Conservation (phyloP, 2,888 invertebrate species). For the Scaptomyza flava region DNA sequence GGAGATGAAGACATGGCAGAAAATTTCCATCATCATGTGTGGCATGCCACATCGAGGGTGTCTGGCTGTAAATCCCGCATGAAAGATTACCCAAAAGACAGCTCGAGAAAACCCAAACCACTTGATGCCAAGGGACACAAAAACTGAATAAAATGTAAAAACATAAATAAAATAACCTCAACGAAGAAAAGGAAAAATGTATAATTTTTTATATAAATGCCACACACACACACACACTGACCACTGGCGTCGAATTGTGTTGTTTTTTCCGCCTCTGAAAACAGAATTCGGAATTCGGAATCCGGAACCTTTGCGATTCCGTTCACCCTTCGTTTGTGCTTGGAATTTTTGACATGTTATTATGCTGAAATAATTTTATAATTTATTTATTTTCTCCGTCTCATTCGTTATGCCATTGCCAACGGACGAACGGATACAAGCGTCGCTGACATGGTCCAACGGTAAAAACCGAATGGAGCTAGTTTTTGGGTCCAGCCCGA, state of each 20-base stretch:
- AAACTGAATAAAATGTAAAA: slow-evolving; percentile 70
- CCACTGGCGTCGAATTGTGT: slow-evolving; percentile 44
- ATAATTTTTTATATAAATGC: slow-evolving; percentile 59
- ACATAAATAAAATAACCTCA: too few species aligned
- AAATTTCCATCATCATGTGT: slow-evolving; percentile 44
- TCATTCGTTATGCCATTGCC: slow-evolving; percentile 69
- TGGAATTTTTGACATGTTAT: slow-evolving; percentile 81
- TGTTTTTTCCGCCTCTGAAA: slow-evolving; percentile 51
- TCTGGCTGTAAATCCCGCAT: slow-evolving; percentile 81
- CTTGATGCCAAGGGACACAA: slow-evolving; percentile 57
- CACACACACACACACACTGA: slow-evolving; percentile 9
- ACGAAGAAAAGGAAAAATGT: slow-evolving; percentile 49
- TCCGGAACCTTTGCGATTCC: slow-evolving; percentile 2
- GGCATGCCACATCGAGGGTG: slow-evolving; percentile 60
- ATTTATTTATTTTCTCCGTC: slow-evolving; percentile 80
- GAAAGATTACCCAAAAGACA: slow-evolving; percentile 76
- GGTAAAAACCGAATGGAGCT: slow-evolving; percentile 2
- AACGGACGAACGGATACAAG: slow-evolving; percentile 35
- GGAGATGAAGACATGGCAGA: neutral
- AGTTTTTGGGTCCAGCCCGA: slow-evolving; percentile 33
- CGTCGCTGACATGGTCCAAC: slow-evolving; percentile 36
- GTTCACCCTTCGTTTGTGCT: slow-evolving; percentile 2
- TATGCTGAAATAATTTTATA: slow-evolving; percentile 84
- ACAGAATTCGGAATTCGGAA: too few species aligned
- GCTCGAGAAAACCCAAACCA: slow-evolving; percentile 53